Base-by-base conservation (phyloP, 2,113 vertebrate species). In the Microcebus murinus region DNA sequence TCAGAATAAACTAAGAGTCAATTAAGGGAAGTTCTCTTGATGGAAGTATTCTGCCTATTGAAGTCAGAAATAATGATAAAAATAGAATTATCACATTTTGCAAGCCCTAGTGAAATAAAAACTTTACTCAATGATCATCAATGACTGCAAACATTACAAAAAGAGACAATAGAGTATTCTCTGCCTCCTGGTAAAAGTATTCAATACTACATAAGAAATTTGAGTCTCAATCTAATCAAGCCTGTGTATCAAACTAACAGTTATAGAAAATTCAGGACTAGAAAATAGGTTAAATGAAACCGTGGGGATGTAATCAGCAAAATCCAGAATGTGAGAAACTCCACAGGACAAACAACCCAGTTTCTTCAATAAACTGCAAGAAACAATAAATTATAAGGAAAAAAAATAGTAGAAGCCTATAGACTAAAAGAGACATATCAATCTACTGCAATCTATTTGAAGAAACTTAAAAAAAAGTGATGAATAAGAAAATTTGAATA, bases 401-500 rank as follows among this genome's bases (percentile, higher is more conserved):
- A 59, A 59, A 42, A 95, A 88, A 55, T 2, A 82, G 20, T 57
- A 61, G 42, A 8, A 92, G 71, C 20, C 8, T 87, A 42, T 9
- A 77, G 50, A 83, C 34, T 77, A 73, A 80, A 84, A 34, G 29
- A 79, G 42, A 71, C 8, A 27, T 34, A 86, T 15, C 61, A 94
- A 55, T 8, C 29, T 80, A 73, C 1, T 67, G 11, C 21, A 71
- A 39, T 76, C 21, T 48, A 55, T 15, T 45, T 90, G 27, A 63
- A 83, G 25, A 91, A 83, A 81, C 36, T 91, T 25, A 17, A 17
- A n/a, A 61, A 55, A 55, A 80, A 87, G 36, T 29, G 36, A 73
- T 76, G 31, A 87, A 71, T 83, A 57, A 93, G 67, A 52, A 90
- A 95, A 95, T 87, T 0, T 76, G n/a, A 93, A 85, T 5, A 73